Evolutionary conservation across 2,113 vertebrate species (phyloP), one percentile per base, ranked within the genome.

Genomic region (Desmodus rotundus): DNA sequence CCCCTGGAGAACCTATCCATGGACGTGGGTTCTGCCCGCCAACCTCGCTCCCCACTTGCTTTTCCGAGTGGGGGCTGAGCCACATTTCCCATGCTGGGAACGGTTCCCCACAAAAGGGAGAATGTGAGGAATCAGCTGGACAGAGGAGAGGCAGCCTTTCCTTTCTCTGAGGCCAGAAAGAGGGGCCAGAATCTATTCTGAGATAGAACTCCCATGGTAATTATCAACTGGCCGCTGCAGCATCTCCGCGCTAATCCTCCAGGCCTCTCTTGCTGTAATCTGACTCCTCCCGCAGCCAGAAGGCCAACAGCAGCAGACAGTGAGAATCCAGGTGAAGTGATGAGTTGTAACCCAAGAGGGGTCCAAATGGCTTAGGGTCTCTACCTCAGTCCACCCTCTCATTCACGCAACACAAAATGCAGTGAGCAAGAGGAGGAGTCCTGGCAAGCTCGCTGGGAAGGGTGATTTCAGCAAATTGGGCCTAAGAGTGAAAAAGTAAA

Each of bases 321-420:
- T 65, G 22, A 78, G 91, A 96, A 98, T 96, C 93, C 97, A 87
- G 90, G 86, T 91, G 87, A 87, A 93, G 14, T 0, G 17, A 14
- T 12, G 43, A 13, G 1, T 13, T 6, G 89, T 91, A 96, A 97
- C 95, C 82, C 91, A 87, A 80, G 82, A 95, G 58, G 84, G 73
- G 67, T 82, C 88, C 96, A 91, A 96, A 83, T n/a, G 95, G 95
- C 91, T 95, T 56, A 54, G 20, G 43, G 8, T 22, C 13, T 33
- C 14, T 26, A 58, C 85, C 74, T 90, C 50, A 1, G 50, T 36
- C 76, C 80, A n/a, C 89, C 65, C 38, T 76, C 81, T 84, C 76
- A 50, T 38, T 36, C 63, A 76, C 67, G 28, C 92, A 80, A 86
- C 54, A 61, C 63, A 83, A 81, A 90, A 41, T 20, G 2, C 7